These are phyloP conservation scores for Gibbula magus DNA, from an alignment of 2,888 invertebrate species.

Conservation along the genomic window DNA sequence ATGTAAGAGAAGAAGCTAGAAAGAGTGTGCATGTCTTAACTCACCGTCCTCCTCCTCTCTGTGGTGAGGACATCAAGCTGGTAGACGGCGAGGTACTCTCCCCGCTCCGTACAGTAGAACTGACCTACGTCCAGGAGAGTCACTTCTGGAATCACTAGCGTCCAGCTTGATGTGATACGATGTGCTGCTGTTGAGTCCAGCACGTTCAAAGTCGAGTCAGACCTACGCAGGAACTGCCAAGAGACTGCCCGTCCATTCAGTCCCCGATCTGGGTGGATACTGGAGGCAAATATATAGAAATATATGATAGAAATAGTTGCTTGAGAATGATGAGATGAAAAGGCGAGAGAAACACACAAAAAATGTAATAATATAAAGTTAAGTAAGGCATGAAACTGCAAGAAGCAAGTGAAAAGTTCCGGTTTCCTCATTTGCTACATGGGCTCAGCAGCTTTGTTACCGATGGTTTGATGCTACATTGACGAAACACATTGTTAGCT, in stretches of 20 bases:
- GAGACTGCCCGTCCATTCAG: slow-evolving; percentile 31
- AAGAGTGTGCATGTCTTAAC: not conserved
- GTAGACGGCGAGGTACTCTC: slow-evolving; percentile 57
- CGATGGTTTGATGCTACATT: too few relatives aligned
- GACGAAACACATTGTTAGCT: too few relatives aligned
- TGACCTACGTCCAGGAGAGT: slow-evolving; percentile 60
- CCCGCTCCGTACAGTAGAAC: slow-evolving; percentile 57
- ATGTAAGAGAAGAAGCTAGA: not conserved
- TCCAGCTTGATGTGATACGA: slow-evolving; percentile 40
- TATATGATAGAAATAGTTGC: too few relatives aligned
- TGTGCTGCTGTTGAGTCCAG: slow-evolving; percentile 32
- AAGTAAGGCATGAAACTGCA: too few relatives aligned
- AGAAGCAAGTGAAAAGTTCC: too few relatives aligned
- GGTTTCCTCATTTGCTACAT: too few relatives aligned
- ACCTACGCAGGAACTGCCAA: slow-evolving; percentile 55
- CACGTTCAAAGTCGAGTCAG: slow-evolving; percentile 40
- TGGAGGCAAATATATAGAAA: too few relatives aligned
- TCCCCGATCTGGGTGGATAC: slow-evolving; percentile 44
- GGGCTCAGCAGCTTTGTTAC: too few relatives aligned
- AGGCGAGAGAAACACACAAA: too few relatives aligned
- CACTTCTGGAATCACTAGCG: slow-evolving; percentile 42
- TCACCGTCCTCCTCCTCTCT: slow-evolving; percentile 49
- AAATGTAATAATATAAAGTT: too few relatives aligned
- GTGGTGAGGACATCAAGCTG: slow-evolving; percentile 64
- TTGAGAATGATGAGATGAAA: too few relatives aligned